Conservation (phyloP, 2,113 vertebrate species). For the Tragelaphus strepsiceros region DNA sequence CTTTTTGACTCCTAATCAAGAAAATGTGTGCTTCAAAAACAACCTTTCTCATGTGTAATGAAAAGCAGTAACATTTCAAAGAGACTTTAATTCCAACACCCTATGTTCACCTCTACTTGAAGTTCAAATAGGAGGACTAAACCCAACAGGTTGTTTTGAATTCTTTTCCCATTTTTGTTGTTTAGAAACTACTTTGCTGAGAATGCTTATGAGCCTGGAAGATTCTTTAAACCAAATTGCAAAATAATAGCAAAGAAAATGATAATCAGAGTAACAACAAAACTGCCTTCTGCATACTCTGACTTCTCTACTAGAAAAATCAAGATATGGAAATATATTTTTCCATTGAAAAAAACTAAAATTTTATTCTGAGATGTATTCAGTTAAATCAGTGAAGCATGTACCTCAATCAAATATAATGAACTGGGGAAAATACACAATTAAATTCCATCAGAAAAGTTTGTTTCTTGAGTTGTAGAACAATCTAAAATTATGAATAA, state of each 20-base stretch:
- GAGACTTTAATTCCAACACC: background rate
- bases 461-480: conserved; percentile 1
- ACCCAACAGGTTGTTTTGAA: background rate
- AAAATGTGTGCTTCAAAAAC: background rate
- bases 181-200: background rate
- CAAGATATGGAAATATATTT: background rate
- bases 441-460: background rate
- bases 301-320: background rate
- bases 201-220: background rate
- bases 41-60: background rate
- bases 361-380: background rate
- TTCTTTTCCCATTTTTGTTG: background rate
- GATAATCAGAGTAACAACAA: background rate
- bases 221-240: background rate
- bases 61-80: background rate
- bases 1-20: background rate
- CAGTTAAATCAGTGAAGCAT: background rate
- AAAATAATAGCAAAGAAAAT: background rate
- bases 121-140: background rate
- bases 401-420: background rate
- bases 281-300: background rate
- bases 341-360: background rate
- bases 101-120: background rate
- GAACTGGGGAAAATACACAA: background rate
- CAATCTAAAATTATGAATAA: conserved; percentile 36